Base-by-base conservation (phyloP, 2,797 vertebrate species). In the Notolabrus celidotus region DNA sequence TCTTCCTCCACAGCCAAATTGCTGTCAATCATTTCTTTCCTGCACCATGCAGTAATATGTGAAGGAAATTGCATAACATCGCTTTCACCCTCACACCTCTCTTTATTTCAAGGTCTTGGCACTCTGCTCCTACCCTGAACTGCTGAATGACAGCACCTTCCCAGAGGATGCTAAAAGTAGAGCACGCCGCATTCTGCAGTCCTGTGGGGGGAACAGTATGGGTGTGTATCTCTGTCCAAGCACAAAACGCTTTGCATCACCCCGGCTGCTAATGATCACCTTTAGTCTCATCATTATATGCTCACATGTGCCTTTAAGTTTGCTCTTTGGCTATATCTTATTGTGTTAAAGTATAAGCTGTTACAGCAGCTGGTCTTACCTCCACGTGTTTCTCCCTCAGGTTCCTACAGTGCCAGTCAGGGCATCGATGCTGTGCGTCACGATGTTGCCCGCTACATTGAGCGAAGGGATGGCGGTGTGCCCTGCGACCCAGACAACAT, bases 341-440 rank as follows among this genome's bases (percentile, higher is more conserved):
- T 58, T 55, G 38, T 27, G 8, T 52, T n/a, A 16, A 62, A 46
- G 10, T 38, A 23, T 38, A 8, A 52, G 29, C 55, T 52, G 23
- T 34, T 10, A 27, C 2, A 61, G 38, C 54, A 53, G 11, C 17
- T 31, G 53, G 15, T 10, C 7, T 45, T 23, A 7, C 79, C 23
- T 17, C 23, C 41, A 1, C 46, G 4, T 73, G 16, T 62, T 59
- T 71, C 42, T 69, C 34, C 23, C 41, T 41, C 83, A 98, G 97
- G 97, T 14, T 67, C 96, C 16, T 98, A 98, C 90, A 96, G 93
- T n/a, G 80, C 93, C 86, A 97, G 96, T 74, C 94, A 96, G 3
- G 96, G 97, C 27, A 94, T 97, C 16, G 93, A 94, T 23, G 84
- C 91, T 31, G 93, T 98, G 62, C 94, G 96, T 0, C 91, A 95